phyloP scores from a whole-genome alignment of 1,140 invertebrate genomes.

The Zaprionus gabonicus region DNA sequence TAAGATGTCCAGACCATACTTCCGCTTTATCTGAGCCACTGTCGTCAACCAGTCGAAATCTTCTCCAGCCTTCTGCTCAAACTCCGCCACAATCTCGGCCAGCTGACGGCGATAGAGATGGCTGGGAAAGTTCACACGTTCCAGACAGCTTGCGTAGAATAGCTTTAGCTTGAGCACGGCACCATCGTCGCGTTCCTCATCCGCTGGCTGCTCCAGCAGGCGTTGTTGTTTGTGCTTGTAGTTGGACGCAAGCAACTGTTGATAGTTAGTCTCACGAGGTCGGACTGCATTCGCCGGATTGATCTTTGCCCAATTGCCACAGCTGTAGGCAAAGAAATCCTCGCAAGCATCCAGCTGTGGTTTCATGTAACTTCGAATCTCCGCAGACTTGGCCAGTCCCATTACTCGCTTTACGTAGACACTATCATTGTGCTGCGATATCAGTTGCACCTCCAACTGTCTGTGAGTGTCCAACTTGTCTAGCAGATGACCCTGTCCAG shows the following conservation, averaged over 20 bases:
- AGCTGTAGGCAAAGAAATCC: conserved; percentile 72
- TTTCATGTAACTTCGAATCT: conserved; percentile 78
- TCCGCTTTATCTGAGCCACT: conserved; percentile 62
- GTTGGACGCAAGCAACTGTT: conserved; percentile 52
- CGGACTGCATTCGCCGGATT: conserved; percentile 63
- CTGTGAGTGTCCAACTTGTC: conserved; percentile 57
- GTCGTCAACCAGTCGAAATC: conserved; percentile 68
- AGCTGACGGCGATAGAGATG: conserved; percentile 42
- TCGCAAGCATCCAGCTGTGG: conserved; percentile 60
- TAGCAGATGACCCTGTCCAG: conserved; percentile 47
- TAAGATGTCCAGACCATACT: conserved; percentile 69
- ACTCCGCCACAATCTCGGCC: conserved; percentile 57
- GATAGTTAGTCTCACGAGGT: conserved; percentile 65
- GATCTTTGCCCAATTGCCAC: conserved; percentile 75
- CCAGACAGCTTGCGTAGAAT: conserved; percentile 72
- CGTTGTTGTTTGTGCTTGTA: conserved; percentile 70
- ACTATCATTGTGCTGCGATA: conserved; percentile 69
- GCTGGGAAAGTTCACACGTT: conserved; percentile 12
- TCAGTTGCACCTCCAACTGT: conserved; percentile 67
- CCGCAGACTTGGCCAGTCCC: conserved; percentile 72
- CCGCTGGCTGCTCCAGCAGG: conserved; percentile 49
- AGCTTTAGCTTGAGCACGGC: conserved; percentile 57
- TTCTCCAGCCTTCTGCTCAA: conserved; percentile 59
- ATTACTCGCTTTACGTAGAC: conserved; percentile 71
- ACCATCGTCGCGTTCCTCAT: conserved; percentile 34